Percentiles rank a stretch among this genome's conserved stretches.
Evolutionary conservation across 2,113 vertebrate species (phyloP).

Genomic region (Albula glossodonta): DNA sequence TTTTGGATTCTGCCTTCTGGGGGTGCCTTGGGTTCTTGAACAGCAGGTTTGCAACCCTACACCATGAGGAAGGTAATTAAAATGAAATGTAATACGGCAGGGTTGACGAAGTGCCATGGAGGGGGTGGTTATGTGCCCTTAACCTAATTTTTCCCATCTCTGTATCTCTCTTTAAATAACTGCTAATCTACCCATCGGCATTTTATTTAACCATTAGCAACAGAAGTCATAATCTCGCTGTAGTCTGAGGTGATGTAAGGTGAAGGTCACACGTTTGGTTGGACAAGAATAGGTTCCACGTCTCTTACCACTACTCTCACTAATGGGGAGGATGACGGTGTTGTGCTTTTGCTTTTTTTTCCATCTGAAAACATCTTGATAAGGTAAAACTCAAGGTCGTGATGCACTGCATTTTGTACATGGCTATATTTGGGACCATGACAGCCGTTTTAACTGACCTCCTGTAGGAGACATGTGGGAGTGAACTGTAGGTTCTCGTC

Average conservation of each 20-base stretch:
- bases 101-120: not conserved
- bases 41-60: not conserved
- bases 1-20: not conserved
- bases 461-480: not conserved
- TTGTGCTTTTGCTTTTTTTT: not conserved
- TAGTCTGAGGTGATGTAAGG: not conserved
- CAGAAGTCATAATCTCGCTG: not conserved
- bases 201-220: not conserved
- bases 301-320: not conserved
- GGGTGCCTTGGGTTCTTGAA: not conserved
- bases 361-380: not conserved
- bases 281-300: not conserved
- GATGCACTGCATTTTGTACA: not conserved
- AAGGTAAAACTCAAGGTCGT: not conserved
- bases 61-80: not conserved
- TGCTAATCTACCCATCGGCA: not conserved
- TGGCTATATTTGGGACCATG: constrained; percentile 8
- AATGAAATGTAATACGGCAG: not conserved
- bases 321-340: too few relatives aligned
- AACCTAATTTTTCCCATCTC: not conserved
- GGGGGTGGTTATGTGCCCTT: not conserved
- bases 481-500: not conserved
- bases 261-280: not conserved
- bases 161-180: not conserved
- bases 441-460: constrained; percentile 21